Evolutionary conservation across 1,140 invertebrate species (phyloP), one percentile per base, ranked within the genome.

Genomic region (Episyrphus balteatus): DNA sequence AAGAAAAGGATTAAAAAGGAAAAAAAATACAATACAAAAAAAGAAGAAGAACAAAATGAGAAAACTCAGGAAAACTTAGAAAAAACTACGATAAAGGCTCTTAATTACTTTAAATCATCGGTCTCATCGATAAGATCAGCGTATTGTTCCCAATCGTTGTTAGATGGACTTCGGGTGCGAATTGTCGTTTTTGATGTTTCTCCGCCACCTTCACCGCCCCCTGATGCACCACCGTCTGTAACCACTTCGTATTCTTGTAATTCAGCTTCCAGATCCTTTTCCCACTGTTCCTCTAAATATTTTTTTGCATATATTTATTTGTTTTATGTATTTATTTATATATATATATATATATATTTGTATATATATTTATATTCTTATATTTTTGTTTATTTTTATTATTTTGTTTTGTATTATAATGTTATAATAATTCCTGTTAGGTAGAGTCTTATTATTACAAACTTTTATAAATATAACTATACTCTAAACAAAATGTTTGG

Each of bases 221-320:
- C 40, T n/a, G 39, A 38, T 18, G 60, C 52, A 44, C 52, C 54
- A 34, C 64, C 60, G 50, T 75, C 73, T 49, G 79, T 80, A 9
- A 92, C 85, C 47, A 93, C 83, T 68, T 94, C 90, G 69, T 88
- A 93, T 65, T 93, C 89, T 70, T 91, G 87, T 51, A 93, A 76
- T 73, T 93, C 89, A 42, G 86, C 86, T 69, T 92, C 87, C 61
- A 93, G 73, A 71, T 93, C 90, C 60, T 86, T 85, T 74, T 93
- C 89, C 88, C 89, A 92, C 74, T 92, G 86, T 73, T 91, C 86
- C 77, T 89, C 84, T 81, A 72, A 44, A 53, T 46, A 38, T 42
- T 5, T 30, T 51, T 11, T 36, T 38, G 15, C 14, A 13, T 30
- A 47, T 12, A 12, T 19, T 46, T 21, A 21, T 10, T 47, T 40